Evolutionary conservation across 2,797 vertebrate species (phyloP).

Genomic region (Carcharodon carcharias): DNA sequence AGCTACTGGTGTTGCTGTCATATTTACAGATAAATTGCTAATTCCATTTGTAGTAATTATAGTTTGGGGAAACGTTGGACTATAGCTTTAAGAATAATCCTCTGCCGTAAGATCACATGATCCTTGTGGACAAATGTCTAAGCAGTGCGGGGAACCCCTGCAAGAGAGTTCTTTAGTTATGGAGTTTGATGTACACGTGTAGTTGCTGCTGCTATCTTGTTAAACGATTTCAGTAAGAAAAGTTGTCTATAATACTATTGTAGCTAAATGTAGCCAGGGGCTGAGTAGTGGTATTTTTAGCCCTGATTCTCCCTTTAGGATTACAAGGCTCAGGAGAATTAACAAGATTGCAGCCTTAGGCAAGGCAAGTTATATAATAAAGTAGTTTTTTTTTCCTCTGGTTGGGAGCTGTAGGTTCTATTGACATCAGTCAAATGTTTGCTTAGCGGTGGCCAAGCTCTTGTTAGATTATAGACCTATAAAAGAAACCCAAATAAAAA

Average conservation of each 20-base stretch:
- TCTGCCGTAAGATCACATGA: too few species aligned
- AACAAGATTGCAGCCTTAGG: neutral
- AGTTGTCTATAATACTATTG: too few species aligned
- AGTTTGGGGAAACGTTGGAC: too few species aligned
- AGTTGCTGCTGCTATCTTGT: too few species aligned
- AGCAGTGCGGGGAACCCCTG: too few species aligned
- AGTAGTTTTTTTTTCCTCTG: neutral
- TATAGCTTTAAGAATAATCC: too few species aligned
- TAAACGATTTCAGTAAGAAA: too few species aligned
- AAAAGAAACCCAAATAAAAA: neutral
- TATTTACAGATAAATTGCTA: neutral
- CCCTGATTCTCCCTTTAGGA: neutral
- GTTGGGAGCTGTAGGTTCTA: neutral
- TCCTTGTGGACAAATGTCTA: too few species aligned
- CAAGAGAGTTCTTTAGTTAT: too few species aligned
- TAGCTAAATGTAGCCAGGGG: neutral
- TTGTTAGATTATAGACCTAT: too few species aligned
- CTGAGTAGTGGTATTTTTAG: neutral
- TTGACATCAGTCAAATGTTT: neutral
- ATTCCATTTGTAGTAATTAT: neutral
- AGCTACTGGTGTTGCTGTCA: neutral
- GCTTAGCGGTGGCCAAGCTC: neutral
- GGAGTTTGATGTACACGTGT: too few species aligned
- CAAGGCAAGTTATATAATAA: neutral
- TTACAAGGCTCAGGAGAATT: neutral